A percentile compares a stretch with the other conserved stretches of the same genome.
These are phyloP conservation scores for Phrynocephalus forsythii DNA, from an alignment of 2,797 vertebrate genomes.

Conservation along the genomic window DNA sequence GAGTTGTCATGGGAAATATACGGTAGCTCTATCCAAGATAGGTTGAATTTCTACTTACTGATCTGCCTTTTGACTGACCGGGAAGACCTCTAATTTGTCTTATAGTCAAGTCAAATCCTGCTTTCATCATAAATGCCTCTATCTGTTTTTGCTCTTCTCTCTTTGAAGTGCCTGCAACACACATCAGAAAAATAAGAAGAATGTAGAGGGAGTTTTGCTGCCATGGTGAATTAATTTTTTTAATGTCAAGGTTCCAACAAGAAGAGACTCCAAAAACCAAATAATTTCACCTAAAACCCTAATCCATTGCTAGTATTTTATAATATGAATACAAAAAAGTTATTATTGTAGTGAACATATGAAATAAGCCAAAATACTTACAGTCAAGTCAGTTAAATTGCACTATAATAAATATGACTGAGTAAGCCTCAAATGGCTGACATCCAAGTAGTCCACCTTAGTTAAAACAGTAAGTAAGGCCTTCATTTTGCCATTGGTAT, in stretches of 20 bases:
- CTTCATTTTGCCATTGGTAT: neutral
- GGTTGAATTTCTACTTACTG: too few species aligned
- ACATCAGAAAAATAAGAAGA: conserved; percentile 12
- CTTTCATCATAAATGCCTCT: conserved; percentile 2
- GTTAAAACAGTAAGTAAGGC: neutral
- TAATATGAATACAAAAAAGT: rapidly evolving
- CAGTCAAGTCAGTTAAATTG: conserved; percentile 1
- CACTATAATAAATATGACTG: neutral
- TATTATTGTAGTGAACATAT: neutral
- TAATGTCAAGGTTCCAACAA: neutral
- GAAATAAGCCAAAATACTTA: neutral
- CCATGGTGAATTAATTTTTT: neutral
- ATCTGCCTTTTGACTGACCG: too few species aligned
- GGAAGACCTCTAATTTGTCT: too few species aligned
- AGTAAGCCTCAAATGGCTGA: neutral
- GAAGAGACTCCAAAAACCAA: rapidly evolving
- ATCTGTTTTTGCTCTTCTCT: conserved; percentile 5
- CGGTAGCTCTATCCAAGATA: too few species aligned
- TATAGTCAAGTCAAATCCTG: conserved; percentile 16
- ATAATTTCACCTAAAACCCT: conserved; percentile 19
- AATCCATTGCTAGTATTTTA: rapidly evolving
- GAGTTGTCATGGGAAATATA: too few species aligned
- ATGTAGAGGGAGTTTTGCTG: neutral
- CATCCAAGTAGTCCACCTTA: neutral
- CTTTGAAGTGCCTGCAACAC: neutral